Evolutionary conservation across 2,797 vertebrate genomes (phyloP).

Genomic region (Erpetoichthys calabaricus): DNA sequence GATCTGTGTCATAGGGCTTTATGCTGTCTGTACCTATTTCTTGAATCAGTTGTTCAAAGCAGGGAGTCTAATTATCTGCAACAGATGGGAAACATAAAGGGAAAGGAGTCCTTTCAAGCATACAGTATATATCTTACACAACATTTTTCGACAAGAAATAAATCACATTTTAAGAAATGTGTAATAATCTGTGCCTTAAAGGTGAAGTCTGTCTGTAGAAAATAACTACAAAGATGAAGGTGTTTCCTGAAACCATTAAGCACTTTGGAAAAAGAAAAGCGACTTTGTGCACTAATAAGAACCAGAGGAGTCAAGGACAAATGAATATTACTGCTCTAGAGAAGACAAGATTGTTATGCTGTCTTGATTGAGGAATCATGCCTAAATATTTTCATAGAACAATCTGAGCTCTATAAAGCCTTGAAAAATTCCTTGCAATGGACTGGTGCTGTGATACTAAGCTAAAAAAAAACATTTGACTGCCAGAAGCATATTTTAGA

Average conservation of each 20-base stretch:
- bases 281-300: constrained; percentile 7
- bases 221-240: constrained; percentile 1
- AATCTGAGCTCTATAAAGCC: not conserved
- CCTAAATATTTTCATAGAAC: constrained; percentile 9
- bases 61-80: constrained; percentile 6
- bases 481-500: not conserved
- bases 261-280: constrained; percentile 1
- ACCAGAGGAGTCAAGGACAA: constrained; percentile 11
- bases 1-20: too few species aligned
- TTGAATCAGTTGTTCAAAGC: constrained; percentile 3
- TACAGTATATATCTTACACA: not conserved
- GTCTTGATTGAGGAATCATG: constrained; percentile 6
- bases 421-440: not conserved
- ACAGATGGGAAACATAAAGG: constrained; percentile 5
- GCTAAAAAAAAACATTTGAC: constrained; percentile 1
- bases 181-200: constrained; percentile 5
- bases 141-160: constrained; percentile 1
- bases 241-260: constrained; percentile 9
- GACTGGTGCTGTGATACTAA: constrained; percentile 2
- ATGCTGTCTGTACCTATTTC: not conserved
- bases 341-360: constrained; percentile 11
- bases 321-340: constrained; percentile 10
- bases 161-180: constrained; percentile 3
- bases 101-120: not conserved
- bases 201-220: constrained; percentile 3